Base-by-base conservation (phyloP, 2,888 invertebrate species). In the Eupithecia exiguata region DNA sequence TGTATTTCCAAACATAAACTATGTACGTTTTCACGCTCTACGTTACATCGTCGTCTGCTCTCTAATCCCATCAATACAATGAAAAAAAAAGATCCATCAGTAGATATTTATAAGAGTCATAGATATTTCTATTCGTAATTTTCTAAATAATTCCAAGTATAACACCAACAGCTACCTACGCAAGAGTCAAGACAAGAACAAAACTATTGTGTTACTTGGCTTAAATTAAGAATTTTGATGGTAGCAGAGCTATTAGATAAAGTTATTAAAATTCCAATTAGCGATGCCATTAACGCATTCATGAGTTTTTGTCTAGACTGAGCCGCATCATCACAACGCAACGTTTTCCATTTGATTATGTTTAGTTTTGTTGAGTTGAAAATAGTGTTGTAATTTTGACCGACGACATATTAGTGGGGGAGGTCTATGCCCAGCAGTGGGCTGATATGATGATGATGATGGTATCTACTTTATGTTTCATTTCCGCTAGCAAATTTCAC, bases 241-340 rank as follows among this genome's bases (percentile, higher is more conserved):
- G 63, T 38, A 14, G 65, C 40, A 38, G 25, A 18, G 5, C n/a
- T 61, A 36, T 53, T 53, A 53, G 53, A 65, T 65, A 40, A 65
- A 69, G 70, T 70, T 68, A 70, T 68, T 74, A 62, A 43, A 69
- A 73, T 65, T 69, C 66, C 69, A 73, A 73, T 65, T 53, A 69
- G 21, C 16, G 36, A 63, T 49, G 53, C 46, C 49, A 69, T 69
- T 58, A 69, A 58, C 53, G 40, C 30, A 69, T 65, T 72, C n/a
- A 49, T 40, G 16, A 63, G 49, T 72, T 71, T 71, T 61, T 72
- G 72, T 69, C 25, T 65, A 63, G 62, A 43, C 62, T 43, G 30
- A 58, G 58, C 62, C 62, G 38, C 58, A 1, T 62, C 35, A 35
- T 25, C 5, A 14, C 10, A 53, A 53, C 49, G 10, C 21, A 53